phyloP scores from a whole-genome alignment of 2,113 vertebrate species.

The Scomber scombrus region DNA sequence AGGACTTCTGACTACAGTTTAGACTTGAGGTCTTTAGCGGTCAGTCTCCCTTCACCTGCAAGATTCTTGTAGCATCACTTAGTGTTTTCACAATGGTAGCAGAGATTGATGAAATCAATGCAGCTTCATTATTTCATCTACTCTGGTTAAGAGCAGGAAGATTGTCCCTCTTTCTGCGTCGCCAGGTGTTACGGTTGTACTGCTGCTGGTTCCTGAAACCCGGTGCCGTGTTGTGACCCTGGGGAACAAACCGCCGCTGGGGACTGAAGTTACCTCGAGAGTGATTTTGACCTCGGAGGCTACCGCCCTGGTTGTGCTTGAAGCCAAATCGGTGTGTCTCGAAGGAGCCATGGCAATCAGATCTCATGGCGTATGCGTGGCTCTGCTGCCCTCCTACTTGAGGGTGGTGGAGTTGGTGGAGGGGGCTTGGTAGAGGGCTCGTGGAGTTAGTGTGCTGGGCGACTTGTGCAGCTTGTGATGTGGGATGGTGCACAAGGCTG shows the following conservation, averaged over 20 bases:
- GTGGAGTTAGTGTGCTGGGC: conserved; percentile 72
- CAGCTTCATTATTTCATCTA: conserved; percentile 81
- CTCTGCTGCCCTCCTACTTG: conserved; percentile 70
- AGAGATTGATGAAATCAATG: background rate
- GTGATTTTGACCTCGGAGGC: conserved; percentile 50
- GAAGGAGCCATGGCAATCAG: conserved; percentile 48
- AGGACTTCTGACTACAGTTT: conserved; percentile 34
- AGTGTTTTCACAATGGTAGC: conserved; percentile 8
- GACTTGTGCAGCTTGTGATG: conserved; percentile 62
- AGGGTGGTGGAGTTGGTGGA: conserved; percentile 75
- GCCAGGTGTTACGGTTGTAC: conserved; percentile 89
- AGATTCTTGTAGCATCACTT: conserved; percentile 3
- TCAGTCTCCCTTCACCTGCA: conserved; percentile 11
- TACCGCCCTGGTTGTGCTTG: conserved; percentile 74
- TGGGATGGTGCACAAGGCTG: conserved; percentile 74
- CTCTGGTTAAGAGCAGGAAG: conserved; percentile 89
- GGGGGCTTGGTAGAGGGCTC: conserved; percentile 77
- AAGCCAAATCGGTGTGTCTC: conserved; percentile 62
- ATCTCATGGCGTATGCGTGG: conserved; percentile 49
- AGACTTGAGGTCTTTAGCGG: background rate
- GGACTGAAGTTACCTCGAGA: conserved; percentile 64
- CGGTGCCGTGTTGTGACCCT: conserved; percentile 76
- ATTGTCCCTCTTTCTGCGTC: conserved; percentile 90
- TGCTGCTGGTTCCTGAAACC: conserved; percentile 89
- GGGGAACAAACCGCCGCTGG: conserved; percentile 59